phyloP scores from a whole-genome alignment of 1,140 invertebrate species.

The Onthophagus taurus region DNA sequence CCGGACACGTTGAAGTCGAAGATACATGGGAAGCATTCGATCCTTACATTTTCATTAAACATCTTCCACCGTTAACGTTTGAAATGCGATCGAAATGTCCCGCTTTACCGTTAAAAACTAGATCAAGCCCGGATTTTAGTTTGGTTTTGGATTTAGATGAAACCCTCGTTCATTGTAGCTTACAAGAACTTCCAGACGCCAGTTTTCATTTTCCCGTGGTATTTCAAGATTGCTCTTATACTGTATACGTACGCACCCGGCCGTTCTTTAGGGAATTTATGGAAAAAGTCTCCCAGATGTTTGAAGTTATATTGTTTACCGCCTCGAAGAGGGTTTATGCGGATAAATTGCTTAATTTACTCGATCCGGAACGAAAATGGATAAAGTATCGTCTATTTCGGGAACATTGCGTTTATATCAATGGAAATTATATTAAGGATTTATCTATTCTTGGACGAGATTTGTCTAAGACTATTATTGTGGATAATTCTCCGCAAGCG shows the following conservation, averaged over 20 bases:
- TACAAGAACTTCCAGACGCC: slow-evolving; percentile 85
- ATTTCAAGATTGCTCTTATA: slow-evolving; percentile 69
- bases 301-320: slow-evolving; percentile 94
- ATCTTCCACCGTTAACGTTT: slow-evolving; percentile 78
- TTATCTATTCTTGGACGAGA: slow-evolving; percentile 87
- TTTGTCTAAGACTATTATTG: slow-evolving; percentile 82
- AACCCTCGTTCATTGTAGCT: slow-evolving; percentile 90
- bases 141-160: slow-evolving; percentile 75
- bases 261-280: slow-evolving; percentile 89
- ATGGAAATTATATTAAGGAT: slow-evolving; percentile 97
- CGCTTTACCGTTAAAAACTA: slow-evolving; percentile 84
- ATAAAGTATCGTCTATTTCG: slow-evolving; percentile 89
- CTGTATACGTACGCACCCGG: slow-evolving; percentile 85
- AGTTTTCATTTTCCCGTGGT: slow-evolving; percentile 89
- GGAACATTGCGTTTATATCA: slow-evolving; percentile 91
- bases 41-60: slow-evolving; percentile 86
- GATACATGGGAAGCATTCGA: slow-evolving; percentile 75
- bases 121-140: slow-evolving; percentile 89
- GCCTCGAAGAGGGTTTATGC: slow-evolving; percentile 94
- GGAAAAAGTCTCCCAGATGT: slow-evolving; percentile 74
- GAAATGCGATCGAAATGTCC: slow-evolving; percentile 80
- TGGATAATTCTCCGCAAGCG: slow-evolving; percentile 88
- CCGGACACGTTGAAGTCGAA: slow-evolving; percentile 44
- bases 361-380: slow-evolving; percentile 81
- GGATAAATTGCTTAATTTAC: slow-evolving; percentile 84